Evolutionary conservation across 1,140 invertebrate genomes (phyloP).

Genomic region (Aphis craccivora): DNA sequence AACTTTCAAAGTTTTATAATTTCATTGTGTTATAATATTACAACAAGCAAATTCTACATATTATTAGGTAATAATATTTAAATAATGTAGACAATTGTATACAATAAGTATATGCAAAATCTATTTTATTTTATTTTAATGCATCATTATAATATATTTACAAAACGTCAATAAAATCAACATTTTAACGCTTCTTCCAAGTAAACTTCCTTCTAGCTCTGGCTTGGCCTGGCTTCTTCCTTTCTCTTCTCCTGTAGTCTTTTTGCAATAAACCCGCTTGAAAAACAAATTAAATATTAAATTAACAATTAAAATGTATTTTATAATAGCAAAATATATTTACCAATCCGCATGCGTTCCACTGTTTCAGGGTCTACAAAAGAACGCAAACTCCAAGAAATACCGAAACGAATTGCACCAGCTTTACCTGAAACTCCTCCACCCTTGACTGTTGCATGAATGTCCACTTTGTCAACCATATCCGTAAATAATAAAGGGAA

Average conservation of each 20-base stretch:
- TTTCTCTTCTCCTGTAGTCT: conserved; percentile 81
- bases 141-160: not conserved
- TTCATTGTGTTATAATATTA: not conserved
- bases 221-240: conserved; percentile 93
- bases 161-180: conserved; percentile 11
- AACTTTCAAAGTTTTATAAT: not conserved
- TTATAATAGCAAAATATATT: conserved; percentile 57
- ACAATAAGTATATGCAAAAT: not conserved
- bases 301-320: not conserved
- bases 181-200: conserved; percentile 86
- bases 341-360: conserved; percentile 88
- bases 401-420: conserved; percentile 85
- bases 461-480: conserved; percentile 80
- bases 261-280: conserved; percentile 86
- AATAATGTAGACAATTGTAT: not conserved
- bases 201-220: conserved; percentile 91
- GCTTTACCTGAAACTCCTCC: conserved; percentile 77
- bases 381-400: conserved; percentile 78
- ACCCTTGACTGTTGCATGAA: conserved; percentile 76
- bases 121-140: conserved; percentile 31
- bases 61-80: not conserved
- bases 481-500: conserved; percentile 85
- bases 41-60: not conserved
- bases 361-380: conserved; percentile 80
- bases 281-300: conserved; percentile 53